phyloP scores from a whole-genome alignment of 2,113 vertebrate genomes.

The Cebidichthys violaceus region DNA sequence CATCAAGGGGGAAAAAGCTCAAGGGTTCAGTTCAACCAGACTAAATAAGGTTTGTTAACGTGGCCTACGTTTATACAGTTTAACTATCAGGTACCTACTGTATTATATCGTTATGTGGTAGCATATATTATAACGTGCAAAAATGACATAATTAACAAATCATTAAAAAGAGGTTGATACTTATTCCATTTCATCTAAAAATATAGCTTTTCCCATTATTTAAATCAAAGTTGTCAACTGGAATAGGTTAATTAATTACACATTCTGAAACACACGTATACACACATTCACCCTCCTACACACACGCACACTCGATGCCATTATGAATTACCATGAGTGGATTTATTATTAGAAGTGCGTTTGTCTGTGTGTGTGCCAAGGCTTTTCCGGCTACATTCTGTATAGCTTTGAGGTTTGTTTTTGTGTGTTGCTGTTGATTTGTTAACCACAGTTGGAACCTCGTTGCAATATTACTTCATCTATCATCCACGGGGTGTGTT shows the following conservation, averaged over 20 bases:
- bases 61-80: too few relatives aligned
- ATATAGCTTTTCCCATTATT: neutral
- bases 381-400: neutral
- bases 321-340: conserved; percentile 15
- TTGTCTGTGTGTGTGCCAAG: conserved; percentile 3
- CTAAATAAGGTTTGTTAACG: too few relatives aligned
- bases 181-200: neutral
- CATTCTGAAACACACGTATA: neutral
- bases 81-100: neutral
- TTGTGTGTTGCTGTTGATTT: neutral
- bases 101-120: neutral
- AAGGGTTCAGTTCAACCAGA: too few relatives aligned
- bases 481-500: neutral
- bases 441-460: neutral
- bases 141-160: neutral
- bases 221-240: neutral
- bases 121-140: neutral
- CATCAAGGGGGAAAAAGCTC: too few relatives aligned
- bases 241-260: neutral
- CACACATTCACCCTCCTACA: neutral
- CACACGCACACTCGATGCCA: neutral
- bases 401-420: neutral
- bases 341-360: conserved; percentile 34
- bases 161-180: neutral
- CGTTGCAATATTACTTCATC: neutral